phyloP scores from a whole-genome alignment of 2,113 vertebrate species.

The Aramus guarauna region DNA sequence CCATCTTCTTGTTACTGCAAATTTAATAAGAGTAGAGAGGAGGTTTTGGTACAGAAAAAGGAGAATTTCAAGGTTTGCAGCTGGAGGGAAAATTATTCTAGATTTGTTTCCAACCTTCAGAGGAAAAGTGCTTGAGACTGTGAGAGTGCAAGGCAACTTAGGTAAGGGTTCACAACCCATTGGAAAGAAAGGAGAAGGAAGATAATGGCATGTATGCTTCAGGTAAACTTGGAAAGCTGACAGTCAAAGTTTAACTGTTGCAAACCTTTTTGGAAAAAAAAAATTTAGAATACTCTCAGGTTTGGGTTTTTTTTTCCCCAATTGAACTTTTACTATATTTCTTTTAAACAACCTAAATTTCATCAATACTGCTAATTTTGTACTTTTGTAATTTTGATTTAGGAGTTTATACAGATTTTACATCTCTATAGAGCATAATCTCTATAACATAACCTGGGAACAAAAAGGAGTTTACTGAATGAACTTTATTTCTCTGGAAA shows the following conservation, averaged over 20 bases:
- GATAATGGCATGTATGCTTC: not conserved
- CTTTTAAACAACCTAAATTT: not conserved
- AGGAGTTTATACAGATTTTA: not conserved
- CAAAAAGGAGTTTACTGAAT: not conserved
- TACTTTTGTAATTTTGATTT: not conserved
- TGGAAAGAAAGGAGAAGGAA: not conserved
- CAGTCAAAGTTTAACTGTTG: not conserved
- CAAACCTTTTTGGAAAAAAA: not conserved
- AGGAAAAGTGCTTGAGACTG: not conserved
- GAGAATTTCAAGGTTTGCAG: not conserved
- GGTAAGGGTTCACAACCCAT: not conserved
- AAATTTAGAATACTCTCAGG: not conserved
- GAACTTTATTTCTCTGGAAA: not conserved
- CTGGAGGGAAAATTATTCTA: not conserved
- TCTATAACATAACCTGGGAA: not conserved
- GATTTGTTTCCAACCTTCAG: not conserved
- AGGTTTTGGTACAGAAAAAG: not conserved
- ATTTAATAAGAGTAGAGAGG: not conserved
- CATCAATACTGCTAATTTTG: not conserved
- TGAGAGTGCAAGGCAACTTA: not conserved
- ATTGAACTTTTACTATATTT: not conserved
- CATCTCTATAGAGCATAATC: not conserved
- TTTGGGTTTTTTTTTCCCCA: not conserved
- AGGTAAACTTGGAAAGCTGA: not conserved
- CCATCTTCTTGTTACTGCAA: not conserved